Base-by-base conservation (phyloP, 2,113 vertebrate species). In the Hippolais icterina region DNA sequence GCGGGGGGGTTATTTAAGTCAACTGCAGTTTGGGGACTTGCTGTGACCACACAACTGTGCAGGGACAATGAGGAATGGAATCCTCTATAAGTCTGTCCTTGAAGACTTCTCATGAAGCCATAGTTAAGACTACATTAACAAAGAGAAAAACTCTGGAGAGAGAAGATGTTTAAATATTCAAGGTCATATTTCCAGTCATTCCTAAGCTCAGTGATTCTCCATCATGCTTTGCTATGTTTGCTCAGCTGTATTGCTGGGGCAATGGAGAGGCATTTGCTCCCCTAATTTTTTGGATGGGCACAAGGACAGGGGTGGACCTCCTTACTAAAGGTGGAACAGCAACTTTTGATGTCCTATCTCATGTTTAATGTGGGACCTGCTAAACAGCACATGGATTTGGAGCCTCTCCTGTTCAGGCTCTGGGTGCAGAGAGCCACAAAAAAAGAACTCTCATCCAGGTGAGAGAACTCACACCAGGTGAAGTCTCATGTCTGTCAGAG, bases 91-190 rank as follows among this genome's bases (percentile, higher is more conserved):
- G 2, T 15, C 54, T 77, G 28, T 49, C 37, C 46, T 77, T 35
- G 47, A 88, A 44, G 77, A 31, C 13, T 25, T 17, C 23, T 44
- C 39, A 13, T 11, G 53, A 66, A 66, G 65, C 33, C 57, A 53
- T 44, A 39, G 46, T 35, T 83, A 15, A 41, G 39, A 28, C 37
- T 37, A 10, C 0, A 0, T 39, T 60, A 71, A 31, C 8, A 12
- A 42, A 77, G 42, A 77, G 35, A 78, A 88, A 77, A 76, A 18
- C 41, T 78, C 42, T 65, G 28, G 10, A 74, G n/a, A 79, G 42
- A 31, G 14, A 41, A 60, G 46, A 46, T 42, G 3, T 66, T 88
- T 75, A 69, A 23, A 57, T 70, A 61, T 53, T 33, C 37, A 59
- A 50, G 33, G n/a, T 47, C 13, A 25, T 53, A 74, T 31, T 82